Conservation (phyloP, 1,140 invertebrate genomes). For the Phortica variegata region DNA sequence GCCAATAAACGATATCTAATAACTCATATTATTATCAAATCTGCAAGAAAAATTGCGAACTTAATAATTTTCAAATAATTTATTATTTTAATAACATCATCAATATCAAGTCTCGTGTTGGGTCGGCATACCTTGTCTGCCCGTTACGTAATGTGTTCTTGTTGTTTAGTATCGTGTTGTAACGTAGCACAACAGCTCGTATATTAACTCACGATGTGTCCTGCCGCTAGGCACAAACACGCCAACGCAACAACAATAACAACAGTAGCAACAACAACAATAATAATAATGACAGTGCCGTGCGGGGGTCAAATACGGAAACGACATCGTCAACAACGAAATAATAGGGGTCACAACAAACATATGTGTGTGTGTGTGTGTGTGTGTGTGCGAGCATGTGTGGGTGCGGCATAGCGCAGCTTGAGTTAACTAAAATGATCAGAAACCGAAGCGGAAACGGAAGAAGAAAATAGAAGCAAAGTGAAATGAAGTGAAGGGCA, state of each 20-base stretch:
- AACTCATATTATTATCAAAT: no score
- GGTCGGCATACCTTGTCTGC: no score
- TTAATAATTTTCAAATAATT: constrained; percentile 55
- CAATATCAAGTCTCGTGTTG: constrained; percentile 43
- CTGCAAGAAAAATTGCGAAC: constrained; percentile 46
- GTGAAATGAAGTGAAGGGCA: constrained; percentile 29
- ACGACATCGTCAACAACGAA: no score
- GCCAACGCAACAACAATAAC: constrained; percentile 20
- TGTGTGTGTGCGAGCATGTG: no score
- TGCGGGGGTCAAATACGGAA: no score
- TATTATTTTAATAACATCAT: constrained; percentile 56
- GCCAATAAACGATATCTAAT: no score
- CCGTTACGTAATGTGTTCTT: neutral
- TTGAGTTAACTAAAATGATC: neutral
- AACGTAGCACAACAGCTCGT: constrained; percentile 22
- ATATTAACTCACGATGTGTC: constrained; percentile 33
- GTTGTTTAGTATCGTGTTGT: neutral
- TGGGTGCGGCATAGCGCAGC: no score
- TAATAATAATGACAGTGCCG: no score
- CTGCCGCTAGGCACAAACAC: no score
- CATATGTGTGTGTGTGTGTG: no score
- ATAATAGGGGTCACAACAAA: no score
- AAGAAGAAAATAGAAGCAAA: constrained; percentile 37
- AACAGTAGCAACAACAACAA: no score
- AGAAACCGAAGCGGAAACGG: neutral